Conservation (phyloP, 2,888 invertebrate species). For the Cerastis rubricosa region DNA sequence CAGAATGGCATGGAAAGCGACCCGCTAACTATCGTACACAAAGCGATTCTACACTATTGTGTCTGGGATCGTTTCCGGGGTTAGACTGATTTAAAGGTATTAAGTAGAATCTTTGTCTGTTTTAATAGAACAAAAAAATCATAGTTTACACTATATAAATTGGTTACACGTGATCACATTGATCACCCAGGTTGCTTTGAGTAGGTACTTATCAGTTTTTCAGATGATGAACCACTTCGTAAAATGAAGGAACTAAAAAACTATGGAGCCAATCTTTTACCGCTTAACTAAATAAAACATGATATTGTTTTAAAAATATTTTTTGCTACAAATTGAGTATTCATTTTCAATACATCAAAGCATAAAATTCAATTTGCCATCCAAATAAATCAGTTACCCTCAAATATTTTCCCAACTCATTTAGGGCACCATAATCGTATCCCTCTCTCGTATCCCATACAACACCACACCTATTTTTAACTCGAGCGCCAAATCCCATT, state of each 20-base stretch:
- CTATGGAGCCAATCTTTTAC: background rate
- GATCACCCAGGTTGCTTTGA: background rate
- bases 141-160: background rate
- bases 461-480: constrained; percentile 61
- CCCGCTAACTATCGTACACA: constrained; percentile 18
- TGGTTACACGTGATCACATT: background rate
- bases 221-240: background rate
- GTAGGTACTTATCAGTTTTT: background rate
- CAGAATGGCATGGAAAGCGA: constrained; percentile 31
- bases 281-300: background rate
- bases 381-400: background rate
- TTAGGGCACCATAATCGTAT: background rate
- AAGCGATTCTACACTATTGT: constrained; percentile 25
- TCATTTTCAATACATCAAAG: background rate
- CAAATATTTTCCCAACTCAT: background rate
- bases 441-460: constrained; percentile 9
- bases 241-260: background rate
- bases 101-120: background rate
- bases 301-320: background rate
- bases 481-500: constrained; percentile 64
- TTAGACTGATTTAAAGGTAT: background rate
- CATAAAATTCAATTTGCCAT: background rate
- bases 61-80: constrained; percentile 18
- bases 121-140: background rate
- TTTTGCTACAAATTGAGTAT: background rate